These are phyloP conservation scores for Caenorhabditis auriculariae DNA, from an alignment of 2,888 invertebrate genomes.

Conservation along the genomic window DNA sequence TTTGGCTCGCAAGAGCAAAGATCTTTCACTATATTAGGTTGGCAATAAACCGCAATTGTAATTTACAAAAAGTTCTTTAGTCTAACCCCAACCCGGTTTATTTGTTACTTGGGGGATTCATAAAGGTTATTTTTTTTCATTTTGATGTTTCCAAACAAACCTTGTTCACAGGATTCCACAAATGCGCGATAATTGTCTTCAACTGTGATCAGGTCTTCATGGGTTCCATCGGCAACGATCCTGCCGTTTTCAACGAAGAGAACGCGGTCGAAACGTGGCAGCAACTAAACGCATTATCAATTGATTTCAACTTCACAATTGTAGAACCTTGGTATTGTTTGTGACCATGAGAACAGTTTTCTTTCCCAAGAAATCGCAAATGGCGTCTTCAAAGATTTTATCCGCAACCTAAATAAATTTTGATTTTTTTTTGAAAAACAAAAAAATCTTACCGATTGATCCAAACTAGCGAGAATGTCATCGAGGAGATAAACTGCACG, in stretches of 20 bases:
- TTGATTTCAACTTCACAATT: background rate
- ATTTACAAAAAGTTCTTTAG: too few species aligned
- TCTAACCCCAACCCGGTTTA: too few species aligned
- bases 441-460: conserved; percentile 54
- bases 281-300: conserved; percentile 65
- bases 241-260: conserved; percentile 70
- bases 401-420: conserved; percentile 64
- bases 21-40: too few species aligned
- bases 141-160: conserved; percentile 2
- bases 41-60: too few species aligned
- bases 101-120: too few species aligned
- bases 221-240: conserved; percentile 70
- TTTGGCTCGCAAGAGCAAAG: too few species aligned
- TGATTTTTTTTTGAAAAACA: background rate
- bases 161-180: conserved; percentile 11
- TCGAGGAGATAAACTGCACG: conserved; percentile 70
- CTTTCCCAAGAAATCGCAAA: conserved; percentile 62
- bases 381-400: conserved; percentile 68
- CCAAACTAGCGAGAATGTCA: conserved; percentile 71
- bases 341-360: conserved; percentile 66
- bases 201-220: conserved; percentile 67
- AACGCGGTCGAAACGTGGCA: conserved; percentile 71
- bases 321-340: conserved; percentile 64
- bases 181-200: conserved; percentile 9
- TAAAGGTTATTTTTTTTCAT: too few species aligned